Percentiles rank a stretch among this genome's conserved stretches.
Conservation (phyloP, 2,797 vertebrate genomes). For the Acridotheres tristis region DNA sequence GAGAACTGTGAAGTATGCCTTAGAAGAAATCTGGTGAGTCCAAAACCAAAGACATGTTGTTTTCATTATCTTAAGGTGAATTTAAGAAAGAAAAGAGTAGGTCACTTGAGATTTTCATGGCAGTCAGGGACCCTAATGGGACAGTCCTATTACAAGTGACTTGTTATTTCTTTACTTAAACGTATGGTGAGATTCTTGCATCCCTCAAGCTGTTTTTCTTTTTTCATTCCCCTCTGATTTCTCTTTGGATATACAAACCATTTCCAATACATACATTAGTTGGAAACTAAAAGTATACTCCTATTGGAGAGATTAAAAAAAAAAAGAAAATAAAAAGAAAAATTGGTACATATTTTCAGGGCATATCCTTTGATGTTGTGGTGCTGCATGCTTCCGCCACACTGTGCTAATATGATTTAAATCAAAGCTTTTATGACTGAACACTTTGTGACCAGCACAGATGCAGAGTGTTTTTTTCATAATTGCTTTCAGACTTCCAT, state of each 20-base stretch:
- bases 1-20: not conserved
- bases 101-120: constrained; percentile 18
- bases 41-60: not conserved
- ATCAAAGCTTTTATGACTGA: constrained; percentile 48
- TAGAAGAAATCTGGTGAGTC: not conserved
- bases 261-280: not conserved
- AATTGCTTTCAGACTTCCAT: constrained; percentile 24
- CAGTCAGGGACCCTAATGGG: constrained; percentile 76
- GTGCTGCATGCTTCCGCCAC: constrained; percentile 54
- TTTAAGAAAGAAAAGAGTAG: constrained; percentile 30
- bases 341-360: not conserved
- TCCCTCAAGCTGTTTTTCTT: constrained; percentile 55
- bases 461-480: constrained; percentile 42
- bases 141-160: constrained; percentile 77
- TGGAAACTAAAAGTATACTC: constrained; percentile 1
- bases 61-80: not conserved
- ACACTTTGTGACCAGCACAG: constrained; percentile 39
- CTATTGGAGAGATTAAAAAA: not conserved
- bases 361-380: constrained; percentile 20
- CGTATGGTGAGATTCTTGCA: constrained; percentile 64
- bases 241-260: constrained; percentile 55
- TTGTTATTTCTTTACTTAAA: constrained; percentile 75
- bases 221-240: constrained; percentile 60
- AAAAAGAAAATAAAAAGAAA: not conserved
- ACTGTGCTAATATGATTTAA: constrained; percentile 24